Conservation (phyloP, 64 coral and sea anemone species). For the Hydrozoanthus tunicans region DNA sequence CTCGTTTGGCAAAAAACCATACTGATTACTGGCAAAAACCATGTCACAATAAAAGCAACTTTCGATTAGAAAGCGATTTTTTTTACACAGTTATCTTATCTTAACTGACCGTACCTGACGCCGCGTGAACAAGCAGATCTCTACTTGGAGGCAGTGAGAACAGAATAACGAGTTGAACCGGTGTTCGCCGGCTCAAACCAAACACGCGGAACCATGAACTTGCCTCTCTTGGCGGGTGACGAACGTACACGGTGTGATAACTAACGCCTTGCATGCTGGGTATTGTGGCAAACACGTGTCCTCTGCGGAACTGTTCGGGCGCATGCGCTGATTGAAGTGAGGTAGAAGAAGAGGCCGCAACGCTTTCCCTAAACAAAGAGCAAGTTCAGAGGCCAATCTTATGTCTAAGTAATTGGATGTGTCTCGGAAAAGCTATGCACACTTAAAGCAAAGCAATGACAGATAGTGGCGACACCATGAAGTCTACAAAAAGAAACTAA, state of each 20-base stretch:
- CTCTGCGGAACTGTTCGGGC: conserved; percentile 43
- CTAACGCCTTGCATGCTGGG: conserved; percentile 52
- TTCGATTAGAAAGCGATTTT: no score
- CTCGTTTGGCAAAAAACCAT: no score
- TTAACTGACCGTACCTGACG: conserved; percentile 2
- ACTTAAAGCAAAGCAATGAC: no score
- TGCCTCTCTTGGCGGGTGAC: not conserved
- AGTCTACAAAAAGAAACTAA: no score
- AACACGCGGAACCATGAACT: conserved; percentile 5
- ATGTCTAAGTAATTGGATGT: no score
- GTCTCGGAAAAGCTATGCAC: no score
- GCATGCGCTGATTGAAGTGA: not conserved
- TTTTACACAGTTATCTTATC: not conserved
- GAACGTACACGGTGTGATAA: conserved; percentile 21
- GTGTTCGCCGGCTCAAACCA: conserved; percentile 22
- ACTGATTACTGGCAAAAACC: no score
- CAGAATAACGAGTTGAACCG: conserved; percentile 44
- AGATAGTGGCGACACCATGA: no score
- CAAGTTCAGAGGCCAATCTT: no score
- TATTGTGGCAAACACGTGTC: conserved; percentile 36
- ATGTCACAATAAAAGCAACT: no score
- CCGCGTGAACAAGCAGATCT: conserved; percentile 30
- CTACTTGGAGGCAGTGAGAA: conserved; percentile 42
- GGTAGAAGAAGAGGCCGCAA: conserved; percentile 2
- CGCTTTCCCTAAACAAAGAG: conserved; percentile 10